Evolutionary conservation across 2,113 vertebrate species (phyloP).

Genomic region (Aplodontia rufa): DNA sequence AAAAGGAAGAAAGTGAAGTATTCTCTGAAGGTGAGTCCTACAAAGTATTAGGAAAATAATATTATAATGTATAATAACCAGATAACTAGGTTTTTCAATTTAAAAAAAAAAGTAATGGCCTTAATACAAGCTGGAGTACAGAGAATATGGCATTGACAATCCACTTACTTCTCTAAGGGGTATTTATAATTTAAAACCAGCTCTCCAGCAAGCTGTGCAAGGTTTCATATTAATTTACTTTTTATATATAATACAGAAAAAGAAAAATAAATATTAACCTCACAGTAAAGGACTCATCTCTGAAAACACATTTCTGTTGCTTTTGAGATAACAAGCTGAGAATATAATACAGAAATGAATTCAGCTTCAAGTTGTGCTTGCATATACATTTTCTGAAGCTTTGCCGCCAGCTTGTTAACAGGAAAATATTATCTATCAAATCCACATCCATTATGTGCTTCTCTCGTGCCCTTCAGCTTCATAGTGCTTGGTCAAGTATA

Average conservation of each 20-base stretch:
- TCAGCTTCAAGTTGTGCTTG: constrained; percentile 68
- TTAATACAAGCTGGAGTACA: constrained; percentile 50
- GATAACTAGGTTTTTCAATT: constrained; percentile 25
- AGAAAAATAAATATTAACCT: constrained; percentile 69
- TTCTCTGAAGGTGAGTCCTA: not conserved
- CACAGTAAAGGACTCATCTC: constrained; percentile 48
- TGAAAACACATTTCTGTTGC: constrained; percentile 44
- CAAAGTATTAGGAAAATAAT: constrained; percentile 39
- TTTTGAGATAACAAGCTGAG: constrained; percentile 37
- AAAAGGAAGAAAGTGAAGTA: not conserved
- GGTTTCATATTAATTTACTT: constrained; percentile 53
- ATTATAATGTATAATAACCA: constrained; percentile 4
- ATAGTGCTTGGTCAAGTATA: not conserved
- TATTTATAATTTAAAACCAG: constrained; percentile 54
- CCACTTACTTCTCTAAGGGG: not conserved
- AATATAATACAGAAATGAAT: constrained; percentile 67
- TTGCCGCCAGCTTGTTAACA: constrained; percentile 50
- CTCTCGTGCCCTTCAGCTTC: not conserved
- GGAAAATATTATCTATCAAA: not conserved
- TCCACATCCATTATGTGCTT: constrained; percentile 3
- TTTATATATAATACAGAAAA: constrained; percentile 59
- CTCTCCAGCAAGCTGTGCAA: constrained; percentile 28
- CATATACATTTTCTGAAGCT: constrained; percentile 53
- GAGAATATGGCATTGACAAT: constrained; percentile 6
- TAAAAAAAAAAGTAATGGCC: constrained; percentile 4